These are phyloP conservation scores for Aselliscus stoliczkanus DNA, from an alignment of 2,797 vertebrate genomes.

Conservation along the genomic window DNA sequence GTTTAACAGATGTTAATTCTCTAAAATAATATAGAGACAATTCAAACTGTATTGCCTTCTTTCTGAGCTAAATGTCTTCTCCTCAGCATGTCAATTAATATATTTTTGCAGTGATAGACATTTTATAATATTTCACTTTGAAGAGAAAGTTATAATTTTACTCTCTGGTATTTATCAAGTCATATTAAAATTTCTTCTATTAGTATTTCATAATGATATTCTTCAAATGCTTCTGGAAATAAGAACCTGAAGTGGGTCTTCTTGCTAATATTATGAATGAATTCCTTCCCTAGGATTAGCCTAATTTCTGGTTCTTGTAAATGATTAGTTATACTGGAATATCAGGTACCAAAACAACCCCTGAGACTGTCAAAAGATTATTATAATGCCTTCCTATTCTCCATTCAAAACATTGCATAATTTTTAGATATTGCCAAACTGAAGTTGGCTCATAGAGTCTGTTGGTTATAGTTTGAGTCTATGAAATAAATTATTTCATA, in stretches of 20 bases:
- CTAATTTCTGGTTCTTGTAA: not conserved
- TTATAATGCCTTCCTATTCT: not conserved
- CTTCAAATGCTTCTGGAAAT: not conserved
- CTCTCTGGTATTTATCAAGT: not conserved
- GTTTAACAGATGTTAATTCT: not conserved
- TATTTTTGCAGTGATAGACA: not conserved
- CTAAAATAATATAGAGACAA: not conserved
- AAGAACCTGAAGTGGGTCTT: not conserved
- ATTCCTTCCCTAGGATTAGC: not conserved
- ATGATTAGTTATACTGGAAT: not conserved
- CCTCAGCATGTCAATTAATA: not conserved
- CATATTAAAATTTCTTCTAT: not conserved
- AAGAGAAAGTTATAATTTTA: not conserved
- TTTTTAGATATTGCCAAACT: not conserved
- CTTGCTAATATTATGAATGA: not conserved
- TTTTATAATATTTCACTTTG: not conserved
- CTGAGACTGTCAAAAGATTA: not conserved
- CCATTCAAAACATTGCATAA: not conserved
- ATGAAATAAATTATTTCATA: not conserved
- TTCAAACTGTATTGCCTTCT: not conserved
- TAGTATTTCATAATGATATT: not conserved
- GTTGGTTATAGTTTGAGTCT: not conserved
- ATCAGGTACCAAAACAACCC: not conserved
- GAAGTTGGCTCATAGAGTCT: not conserved
- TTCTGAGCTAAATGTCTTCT: not conserved